Evolutionary conservation across 2,113 vertebrate genomes (phyloP).

Genomic region (Lethenteron camtschaticum): DNA sequence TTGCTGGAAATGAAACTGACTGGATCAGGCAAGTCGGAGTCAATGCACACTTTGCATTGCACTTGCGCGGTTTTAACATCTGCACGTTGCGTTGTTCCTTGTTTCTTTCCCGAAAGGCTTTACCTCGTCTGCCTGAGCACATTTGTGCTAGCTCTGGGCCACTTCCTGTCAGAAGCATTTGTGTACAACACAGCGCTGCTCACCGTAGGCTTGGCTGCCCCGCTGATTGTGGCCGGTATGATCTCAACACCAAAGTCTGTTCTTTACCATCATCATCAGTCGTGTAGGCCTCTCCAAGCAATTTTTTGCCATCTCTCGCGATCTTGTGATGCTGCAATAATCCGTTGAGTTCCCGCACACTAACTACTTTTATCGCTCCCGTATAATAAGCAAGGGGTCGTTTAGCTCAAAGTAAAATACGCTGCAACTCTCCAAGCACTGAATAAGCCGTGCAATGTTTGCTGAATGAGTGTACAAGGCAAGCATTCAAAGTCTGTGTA

Average conservation of each 20-base stretch:
- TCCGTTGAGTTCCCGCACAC: neutral
- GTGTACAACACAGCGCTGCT: slow-evolving; percentile 63
- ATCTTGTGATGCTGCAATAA: neutral
- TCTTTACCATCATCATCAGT: neutral
- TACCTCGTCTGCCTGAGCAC: slow-evolving; percentile 82
- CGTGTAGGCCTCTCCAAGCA: neutral
- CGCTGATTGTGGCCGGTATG: slow-evolving; percentile 68
- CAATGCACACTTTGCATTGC: neutral
- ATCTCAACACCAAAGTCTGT: neutral
- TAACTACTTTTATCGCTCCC: neutral
- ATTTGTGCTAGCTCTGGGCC: slow-evolving; percentile 63
- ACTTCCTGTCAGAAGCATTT: slow-evolving; percentile 70
- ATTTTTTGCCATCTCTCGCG: neutral
- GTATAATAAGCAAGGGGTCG: neutral
- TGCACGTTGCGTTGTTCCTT: slow-evolving; percentile 11
- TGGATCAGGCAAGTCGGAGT: neutral
- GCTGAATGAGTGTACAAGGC: too few species aligned
- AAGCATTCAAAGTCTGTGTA: too few species aligned
- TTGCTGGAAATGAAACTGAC: too few species aligned
- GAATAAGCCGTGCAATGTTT: too few species aligned
- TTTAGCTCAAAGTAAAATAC: neutral
- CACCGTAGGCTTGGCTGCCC: slow-evolving; percentile 69
- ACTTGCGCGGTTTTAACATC: slow-evolving; percentile 8
- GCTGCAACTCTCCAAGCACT: too few species aligned
- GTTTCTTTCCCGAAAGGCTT: slow-evolving; percentile 27